Evolutionary conservation across 2,113 vertebrate genomes (phyloP), one percentile per base, ranked within the genome.

Genomic region (Edolisoma coerulescens): DNA sequence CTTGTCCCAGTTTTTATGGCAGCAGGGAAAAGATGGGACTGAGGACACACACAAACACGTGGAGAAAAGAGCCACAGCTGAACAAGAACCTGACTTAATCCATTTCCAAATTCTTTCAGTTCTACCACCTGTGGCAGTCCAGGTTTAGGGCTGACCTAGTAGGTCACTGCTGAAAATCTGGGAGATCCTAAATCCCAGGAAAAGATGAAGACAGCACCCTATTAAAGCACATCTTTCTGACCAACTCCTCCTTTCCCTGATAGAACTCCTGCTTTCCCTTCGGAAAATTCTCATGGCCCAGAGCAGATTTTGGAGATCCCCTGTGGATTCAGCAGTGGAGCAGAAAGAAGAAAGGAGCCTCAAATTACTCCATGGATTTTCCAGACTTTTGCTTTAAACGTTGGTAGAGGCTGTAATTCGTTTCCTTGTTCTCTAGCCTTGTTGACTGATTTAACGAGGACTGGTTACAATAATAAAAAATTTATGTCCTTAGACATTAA

Each of bases 381-480:
- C 92, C 78, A 52, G 27, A 18, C 6, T 82, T 71, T 69, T 74
- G 37, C 87, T 90, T 64, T 71, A 84, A 59, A 80, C 30, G 1
- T 82, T 56, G 41, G 76, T 52, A 53, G 44, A 68, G 23, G 60
- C 53, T 69, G 64, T 73, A 64, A 88, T 92, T 93, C 6, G 89
- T 94, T 96, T 93, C 84, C 94, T 90, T 73, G 81, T 92, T 88
- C 77, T 28, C 60, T 7, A 44, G 35, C 17, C 32, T 80, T 47
- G 56, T 42, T 94, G 92, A 84, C 49, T 87, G 91, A 87, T 91
- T 91, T 89, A 92, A 86, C 53, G 37, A 89, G 79, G 77, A 18
- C 37, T 77, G 84, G 22, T 83, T 83, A 71, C 52, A 96, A 95
- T 89, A 89, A 85, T 61, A 63, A 78, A 92, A 92, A 75, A 95